Conservation (phyloP, 2,888 invertebrate species). For the Dolichomitus sp. region DNA sequence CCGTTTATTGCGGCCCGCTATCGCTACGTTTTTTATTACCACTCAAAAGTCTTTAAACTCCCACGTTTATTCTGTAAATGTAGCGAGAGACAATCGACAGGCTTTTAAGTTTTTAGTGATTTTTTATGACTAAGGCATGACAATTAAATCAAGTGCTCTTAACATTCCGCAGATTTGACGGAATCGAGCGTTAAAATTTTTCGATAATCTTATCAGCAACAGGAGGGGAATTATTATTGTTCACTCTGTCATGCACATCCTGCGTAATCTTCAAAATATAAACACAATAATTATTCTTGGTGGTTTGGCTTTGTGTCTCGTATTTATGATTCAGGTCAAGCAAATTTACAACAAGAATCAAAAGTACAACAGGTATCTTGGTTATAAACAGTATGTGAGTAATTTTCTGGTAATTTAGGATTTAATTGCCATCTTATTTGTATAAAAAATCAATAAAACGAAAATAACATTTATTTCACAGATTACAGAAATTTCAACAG, state of each 20-base stretch:
- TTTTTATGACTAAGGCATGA: not conserved
- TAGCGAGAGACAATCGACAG: not conserved
- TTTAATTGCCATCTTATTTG: not conserved
- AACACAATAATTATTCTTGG: slow-evolving; percentile 80
- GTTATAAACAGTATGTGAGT: slow-evolving; percentile 86
- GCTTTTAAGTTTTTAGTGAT: not conserved
- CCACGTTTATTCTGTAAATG: not conserved
- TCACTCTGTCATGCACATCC: slow-evolving; percentile 80
- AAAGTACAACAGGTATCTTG: slow-evolving; percentile 85
- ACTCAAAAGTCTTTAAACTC: not conserved
- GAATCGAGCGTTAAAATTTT: not conserved
- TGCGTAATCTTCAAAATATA: slow-evolving; percentile 82
- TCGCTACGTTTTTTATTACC: not conserved
- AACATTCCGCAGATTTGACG: not conserved
- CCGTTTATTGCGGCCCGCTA: not conserved
- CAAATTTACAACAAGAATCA: slow-evolving; percentile 86
- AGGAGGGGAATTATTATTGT: not conserved
- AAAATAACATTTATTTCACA: slow-evolving; percentile 68
- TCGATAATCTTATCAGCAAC: not conserved
- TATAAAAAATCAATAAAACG: not conserved
- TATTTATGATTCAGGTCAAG: slow-evolving; percentile 86
- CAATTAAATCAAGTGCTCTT: not conserved
- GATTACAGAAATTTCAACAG: slow-evolving; percentile 85
- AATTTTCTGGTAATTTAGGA: not conserved
- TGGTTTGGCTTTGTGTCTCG: slow-evolving; percentile 80